These are phyloP conservation scores for Catagonus wagneri DNA, from an alignment of 2,113 vertebrate genomes.

Conservation along the genomic window DNA sequence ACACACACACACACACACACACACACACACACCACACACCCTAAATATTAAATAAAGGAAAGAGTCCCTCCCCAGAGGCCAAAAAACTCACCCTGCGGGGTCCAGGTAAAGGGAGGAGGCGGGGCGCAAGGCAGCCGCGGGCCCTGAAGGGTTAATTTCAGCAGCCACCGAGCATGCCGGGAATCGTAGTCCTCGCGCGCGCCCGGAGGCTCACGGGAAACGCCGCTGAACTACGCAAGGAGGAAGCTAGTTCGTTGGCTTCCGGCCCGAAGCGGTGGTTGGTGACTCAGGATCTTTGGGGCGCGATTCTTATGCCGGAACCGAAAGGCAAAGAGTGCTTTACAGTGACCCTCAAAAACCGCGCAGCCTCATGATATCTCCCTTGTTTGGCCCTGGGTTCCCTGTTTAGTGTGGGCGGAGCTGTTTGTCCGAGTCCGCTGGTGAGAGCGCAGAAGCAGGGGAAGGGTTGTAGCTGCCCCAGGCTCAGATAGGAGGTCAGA, in stretches of 20 bases:
- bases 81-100: slow-evolving; percentile 75
- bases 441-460: not conserved
- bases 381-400: not conserved
- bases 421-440: not conserved
- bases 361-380: not conserved
- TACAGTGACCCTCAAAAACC: not conserved
- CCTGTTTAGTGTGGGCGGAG: not conserved
- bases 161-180: slow-evolving; percentile 45
- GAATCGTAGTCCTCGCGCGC: slow-evolving; percentile 61
- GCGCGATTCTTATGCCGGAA: not conserved
- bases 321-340: not conserved
- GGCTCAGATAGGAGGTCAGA: not conserved
- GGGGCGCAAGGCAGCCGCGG: not conserved
- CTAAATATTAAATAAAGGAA: slow-evolving; percentile 20
- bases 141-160: slow-evolving; percentile 64
- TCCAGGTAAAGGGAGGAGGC: slow-evolving; percentile 45
- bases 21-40: not conserved
- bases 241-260: not conserved
- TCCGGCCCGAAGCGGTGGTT: not conserved
- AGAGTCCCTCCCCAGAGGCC: not conserved
- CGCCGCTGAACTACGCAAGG: rapidly evolving
- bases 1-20: not conserved
- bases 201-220: not conserved
- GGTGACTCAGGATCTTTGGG: not conserved
- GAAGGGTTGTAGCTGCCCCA: not conserved